phyloP scores from a whole-genome alignment of 2,113 vertebrate genomes.

The Vulpes ferrilata region DNA sequence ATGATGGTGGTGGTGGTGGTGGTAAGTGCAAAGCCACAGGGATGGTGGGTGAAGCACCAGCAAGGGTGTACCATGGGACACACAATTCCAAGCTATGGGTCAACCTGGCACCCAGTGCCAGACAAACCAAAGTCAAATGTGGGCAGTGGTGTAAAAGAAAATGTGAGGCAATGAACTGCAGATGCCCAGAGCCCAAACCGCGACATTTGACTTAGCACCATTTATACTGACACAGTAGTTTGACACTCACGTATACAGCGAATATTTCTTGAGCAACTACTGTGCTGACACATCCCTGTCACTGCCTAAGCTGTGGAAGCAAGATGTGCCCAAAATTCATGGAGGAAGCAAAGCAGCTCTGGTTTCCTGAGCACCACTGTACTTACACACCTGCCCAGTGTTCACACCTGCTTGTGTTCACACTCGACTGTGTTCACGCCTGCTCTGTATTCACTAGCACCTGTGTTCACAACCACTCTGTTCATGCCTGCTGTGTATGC shows the following conservation, averaged over 20 bases:
- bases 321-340: neutral
- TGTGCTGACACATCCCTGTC: accelerated
- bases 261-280: neutral
- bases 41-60: neutral
- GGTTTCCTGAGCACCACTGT: neutral
- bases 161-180: accelerated
- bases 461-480: neutral
- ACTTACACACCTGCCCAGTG: neutral
- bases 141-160: no score
- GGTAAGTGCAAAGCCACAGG: neutral
- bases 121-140: neutral
- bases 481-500: neutral
- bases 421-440: neutral
- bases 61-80: accelerated
- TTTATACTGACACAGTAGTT: no score
- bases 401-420: neutral
- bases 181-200: neutral
- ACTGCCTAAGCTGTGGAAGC: neutral
- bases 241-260: neutral
- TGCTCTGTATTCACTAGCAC: neutral
- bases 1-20: accelerated
- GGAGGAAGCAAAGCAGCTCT: neutral
- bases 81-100: accelerated
- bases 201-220: accelerated
- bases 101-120: no score